A percentile compares a stretch with the other conserved stretches of the same genome.
These are phyloP conservation scores for Grapholita molesta DNA, from an alignment of 1,140 invertebrate genomes.

Conservation along the genomic window DNA sequence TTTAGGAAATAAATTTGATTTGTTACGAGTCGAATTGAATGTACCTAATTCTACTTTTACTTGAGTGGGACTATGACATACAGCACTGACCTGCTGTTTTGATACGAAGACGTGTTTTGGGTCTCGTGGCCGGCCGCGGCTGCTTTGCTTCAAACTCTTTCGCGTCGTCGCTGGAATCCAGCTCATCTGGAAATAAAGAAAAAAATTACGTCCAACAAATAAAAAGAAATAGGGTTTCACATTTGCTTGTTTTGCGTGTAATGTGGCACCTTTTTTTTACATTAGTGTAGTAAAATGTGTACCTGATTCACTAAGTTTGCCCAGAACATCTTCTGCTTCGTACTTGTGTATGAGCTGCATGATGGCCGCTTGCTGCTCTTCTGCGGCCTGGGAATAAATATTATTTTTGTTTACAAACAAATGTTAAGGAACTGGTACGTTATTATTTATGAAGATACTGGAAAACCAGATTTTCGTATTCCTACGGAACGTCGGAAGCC, in stretches of 20 bases:
- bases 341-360: conserved; percentile 75
- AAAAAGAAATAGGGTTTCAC: not conserved
- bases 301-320: conserved; percentile 69
- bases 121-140: conserved; percentile 61
- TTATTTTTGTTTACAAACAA: not conserved
- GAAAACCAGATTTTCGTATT: too few species aligned
- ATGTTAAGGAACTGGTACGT: too few species aligned
- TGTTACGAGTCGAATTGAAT: too few species aligned
- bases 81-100: conserved; percentile 64
- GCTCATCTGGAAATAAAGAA: conserved; percentile 46
- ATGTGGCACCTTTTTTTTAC: too few species aligned
- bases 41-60: too few species aligned
- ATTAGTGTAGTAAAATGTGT: too few species aligned
- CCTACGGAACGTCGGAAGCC: too few species aligned
- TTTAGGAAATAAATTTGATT: too few species aligned
- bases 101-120: conserved; percentile 65
- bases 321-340: conserved; percentile 73
- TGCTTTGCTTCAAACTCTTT: conserved; percentile 45
- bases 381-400: conserved; percentile 48
- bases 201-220: not conserved
- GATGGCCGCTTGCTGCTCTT: conserved; percentile 68
- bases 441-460: too few species aligned
- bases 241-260: too few species aligned
- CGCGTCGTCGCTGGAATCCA: conserved; percentile 59
- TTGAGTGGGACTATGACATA: not conserved